Percentiles rank a stretch among this genome's conserved stretches.
phyloP scores from a whole-genome alignment of 2,113 vertebrate genomes.

The Paralichthys olivaceus region DNA sequence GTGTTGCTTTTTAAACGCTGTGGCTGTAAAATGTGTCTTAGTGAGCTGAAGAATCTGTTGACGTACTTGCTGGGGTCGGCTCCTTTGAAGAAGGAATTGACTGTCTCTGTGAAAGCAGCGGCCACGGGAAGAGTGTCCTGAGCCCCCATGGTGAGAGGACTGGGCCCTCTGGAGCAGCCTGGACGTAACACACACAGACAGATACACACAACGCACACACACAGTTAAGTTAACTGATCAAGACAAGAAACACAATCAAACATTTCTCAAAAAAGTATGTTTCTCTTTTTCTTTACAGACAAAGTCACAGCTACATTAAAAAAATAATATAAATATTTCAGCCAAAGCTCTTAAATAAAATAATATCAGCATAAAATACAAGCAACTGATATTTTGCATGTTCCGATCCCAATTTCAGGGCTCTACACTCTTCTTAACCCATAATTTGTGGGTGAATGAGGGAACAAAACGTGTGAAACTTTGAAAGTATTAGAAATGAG shows the following conservation, averaged over 20 bases:
- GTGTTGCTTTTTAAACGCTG: too few species aligned
- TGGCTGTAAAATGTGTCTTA: background rate
- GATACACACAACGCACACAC: background rate
- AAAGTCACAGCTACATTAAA: too few species aligned
- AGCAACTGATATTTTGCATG: background rate
- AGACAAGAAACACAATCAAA: background rate
- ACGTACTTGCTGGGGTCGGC: slow-evolving; percentile 97
- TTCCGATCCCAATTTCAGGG: slow-evolving; percentile 11
- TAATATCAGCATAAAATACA: background rate
- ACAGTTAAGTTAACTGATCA: background rate
- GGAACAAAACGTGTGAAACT: slow-evolving; percentile 38
- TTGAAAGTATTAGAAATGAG: slow-evolving; percentile 19
- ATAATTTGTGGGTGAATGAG: slow-evolving; percentile 29
- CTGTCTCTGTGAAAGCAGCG: slow-evolving; percentile 97
- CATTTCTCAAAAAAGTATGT: background rate
- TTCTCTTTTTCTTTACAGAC: background rate
- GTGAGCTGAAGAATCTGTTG: background rate
- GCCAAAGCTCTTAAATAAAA: too few species aligned
- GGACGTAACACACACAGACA: slow-evolving; percentile 62
- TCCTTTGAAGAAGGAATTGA: slow-evolving; percentile 98
- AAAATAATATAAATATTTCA: too few species aligned
- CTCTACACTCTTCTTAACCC: slow-evolving; percentile 32
- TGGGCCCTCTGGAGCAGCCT: slow-evolving; percentile 97
- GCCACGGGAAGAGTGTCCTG: slow-evolving; percentile 98
- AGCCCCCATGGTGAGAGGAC: slow-evolving; percentile 97